Evolutionary conservation across 1,140 invertebrate species (phyloP), one percentile per base, ranked within the genome.

Genomic region (Zaprionus camerounensis): DNA sequence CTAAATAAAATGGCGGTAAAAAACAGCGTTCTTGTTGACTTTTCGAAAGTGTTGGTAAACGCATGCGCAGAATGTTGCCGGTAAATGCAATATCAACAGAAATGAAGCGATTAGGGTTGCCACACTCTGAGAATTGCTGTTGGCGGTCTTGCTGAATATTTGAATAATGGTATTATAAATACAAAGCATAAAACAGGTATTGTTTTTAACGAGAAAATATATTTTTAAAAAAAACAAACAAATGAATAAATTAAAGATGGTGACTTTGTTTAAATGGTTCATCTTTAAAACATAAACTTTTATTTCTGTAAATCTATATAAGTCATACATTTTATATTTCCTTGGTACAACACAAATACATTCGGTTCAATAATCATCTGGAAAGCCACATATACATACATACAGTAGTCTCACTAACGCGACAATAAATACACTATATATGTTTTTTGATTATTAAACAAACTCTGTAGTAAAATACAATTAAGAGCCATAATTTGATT

Each of bases 401-500:
- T 44, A 46, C 22, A 13, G 34, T 36, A 61, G 38, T 17, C 41
- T 9, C 41, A 46, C 41, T 17, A 38, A 36, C 41, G 20, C 49
- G 66, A 68, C 65, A 70, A 74, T 70, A 44, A 56, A 57, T 57
- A 63, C 38, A 69, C 59, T 73, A 73, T 55, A 72, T 7, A 17
- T 58, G 31, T 31, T 56, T 24, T 15, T 51, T 72, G 24, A 49
- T 61, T 67, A 59, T 73, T 68, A 68, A 56, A 68, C 56, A 68
- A 68, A 72, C 58, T 71, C 62, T 38, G 58, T 49, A 58, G 28
- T 65, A 65, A 59, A 64, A 59, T 67, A 59, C 24, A 61, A 70
- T 51, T 61, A 62, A 71, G 53, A 66, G 62, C 58, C 72, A 44
- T 70, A 63, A 70, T 64, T 71, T 64, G 72, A 75, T 71, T 75